Evolutionary conservation across 2,888 invertebrate species (phyloP).

Genomic region (Stenodera caucasica): DNA sequence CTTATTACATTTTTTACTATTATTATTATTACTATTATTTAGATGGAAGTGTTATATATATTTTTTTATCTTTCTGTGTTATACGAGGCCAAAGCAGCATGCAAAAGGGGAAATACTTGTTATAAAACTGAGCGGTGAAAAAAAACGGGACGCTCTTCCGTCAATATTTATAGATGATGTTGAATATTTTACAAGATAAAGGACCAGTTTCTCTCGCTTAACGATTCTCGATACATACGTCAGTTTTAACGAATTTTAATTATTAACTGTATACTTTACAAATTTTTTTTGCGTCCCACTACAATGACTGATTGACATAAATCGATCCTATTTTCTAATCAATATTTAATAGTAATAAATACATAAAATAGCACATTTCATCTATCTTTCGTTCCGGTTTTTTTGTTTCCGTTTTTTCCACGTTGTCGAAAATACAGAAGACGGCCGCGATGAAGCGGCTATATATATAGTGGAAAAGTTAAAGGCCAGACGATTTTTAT

Average conservation of each 20-base stretch:
- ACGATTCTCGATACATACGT: slow-evolving; percentile 25
- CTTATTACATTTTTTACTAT: slow-evolving; percentile 12
- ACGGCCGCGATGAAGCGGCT: slow-evolving; percentile 28
- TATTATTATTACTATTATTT: slow-evolving; percentile 9
- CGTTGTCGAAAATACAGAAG: slow-evolving; percentile 43
- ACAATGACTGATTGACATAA: slow-evolving; percentile 22
- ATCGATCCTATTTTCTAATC: background rate
- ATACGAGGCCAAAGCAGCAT: slow-evolving; percentile 15
- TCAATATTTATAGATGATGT: slow-evolving; percentile 33
- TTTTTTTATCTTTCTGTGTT: slow-evolving; percentile 26
- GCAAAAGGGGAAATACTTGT: slow-evolving; percentile 28
- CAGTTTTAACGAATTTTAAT: slow-evolving; percentile 28
- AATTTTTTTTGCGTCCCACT: background rate
- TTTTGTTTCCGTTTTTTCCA: slow-evolving; percentile 31
- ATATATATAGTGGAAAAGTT: slow-evolving; percentile 33
- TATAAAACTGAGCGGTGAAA: slow-evolving; percentile 22
- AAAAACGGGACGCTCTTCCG: slow-evolving; percentile 25
- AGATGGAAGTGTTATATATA: slow-evolving; percentile 13
- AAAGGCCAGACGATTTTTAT: slow-evolving; percentile 53
- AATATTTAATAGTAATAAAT: too few relatives aligned
- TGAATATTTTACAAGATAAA: slow-evolving; percentile 34
- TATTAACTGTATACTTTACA: slow-evolving; percentile 15
- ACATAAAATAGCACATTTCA: too few relatives aligned
- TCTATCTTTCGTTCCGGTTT: background rate
- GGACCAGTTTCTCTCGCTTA: slow-evolving; percentile 26